Conservation (phyloP, 2,888 invertebrate species). For the Trichopoda pennipes region DNA sequence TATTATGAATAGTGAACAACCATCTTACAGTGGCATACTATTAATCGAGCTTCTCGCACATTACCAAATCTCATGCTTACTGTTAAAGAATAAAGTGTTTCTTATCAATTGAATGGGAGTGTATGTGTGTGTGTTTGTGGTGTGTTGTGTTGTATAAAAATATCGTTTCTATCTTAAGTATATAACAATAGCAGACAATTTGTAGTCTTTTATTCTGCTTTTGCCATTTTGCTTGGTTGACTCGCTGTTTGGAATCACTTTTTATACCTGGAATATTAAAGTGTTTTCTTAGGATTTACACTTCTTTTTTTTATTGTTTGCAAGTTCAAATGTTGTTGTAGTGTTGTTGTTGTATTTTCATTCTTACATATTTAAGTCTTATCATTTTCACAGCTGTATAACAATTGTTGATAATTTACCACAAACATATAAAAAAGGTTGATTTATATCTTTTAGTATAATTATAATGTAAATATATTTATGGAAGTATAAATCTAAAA, state of each 20-base stretch:
- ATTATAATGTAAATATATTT: neutral
- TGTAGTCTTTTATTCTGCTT: conserved; percentile 69
- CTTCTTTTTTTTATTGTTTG: conserved; percentile 50
- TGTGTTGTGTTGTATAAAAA: conserved; percentile 21
- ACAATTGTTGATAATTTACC: conserved; percentile 37
- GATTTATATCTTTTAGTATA: neutral
- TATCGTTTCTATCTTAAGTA: conserved; percentile 37
- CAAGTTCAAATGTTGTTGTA: conserved; percentile 3
- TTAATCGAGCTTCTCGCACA: no score
- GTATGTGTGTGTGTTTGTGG: conserved; percentile 5
- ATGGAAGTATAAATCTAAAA: neutral
- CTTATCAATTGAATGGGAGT: neutral
- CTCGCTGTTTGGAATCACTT: conserved; percentile 64
- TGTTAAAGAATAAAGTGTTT: neutral
- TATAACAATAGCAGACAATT: conserved; percentile 73
- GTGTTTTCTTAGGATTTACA: conserved; percentile 79
- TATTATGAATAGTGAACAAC: no score
- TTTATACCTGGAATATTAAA: conserved; percentile 79
- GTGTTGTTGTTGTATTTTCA: conserved; percentile 2
- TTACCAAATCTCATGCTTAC: no score
- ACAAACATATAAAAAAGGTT: neutral
- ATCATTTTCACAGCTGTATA: conserved; percentile 55
- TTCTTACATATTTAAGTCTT: neutral
- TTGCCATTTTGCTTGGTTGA: conserved; percentile 1
- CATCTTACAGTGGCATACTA: no score